Evolutionary conservation across 2,797 vertebrate genomes (phyloP).

Genomic region (Betta splendens): DNA sequence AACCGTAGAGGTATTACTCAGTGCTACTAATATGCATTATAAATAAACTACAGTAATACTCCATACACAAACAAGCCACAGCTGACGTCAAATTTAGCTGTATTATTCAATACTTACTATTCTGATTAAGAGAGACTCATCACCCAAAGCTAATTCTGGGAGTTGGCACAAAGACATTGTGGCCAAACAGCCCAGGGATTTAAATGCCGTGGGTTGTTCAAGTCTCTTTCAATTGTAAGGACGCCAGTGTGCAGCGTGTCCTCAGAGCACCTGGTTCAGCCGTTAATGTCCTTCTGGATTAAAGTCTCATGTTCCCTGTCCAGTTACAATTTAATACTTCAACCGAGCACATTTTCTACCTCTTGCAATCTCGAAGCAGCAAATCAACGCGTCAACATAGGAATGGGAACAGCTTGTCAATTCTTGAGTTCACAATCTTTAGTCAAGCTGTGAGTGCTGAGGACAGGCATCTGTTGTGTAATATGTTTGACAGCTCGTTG

Average conservation of each 20-base stretch:
- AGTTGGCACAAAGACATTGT: slow-evolving; percentile 23
- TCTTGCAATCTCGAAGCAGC: slow-evolving; percentile 8
- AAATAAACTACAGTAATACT: neutral
- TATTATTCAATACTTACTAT: slow-evolving; percentile 28
- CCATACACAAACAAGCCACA: neutral
- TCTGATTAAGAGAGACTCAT: slow-evolving; percentile 25
- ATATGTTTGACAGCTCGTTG: slow-evolving; percentile 30
- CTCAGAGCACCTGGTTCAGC: slow-evolving; percentile 31
- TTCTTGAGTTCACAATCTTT: slow-evolving; percentile 16
- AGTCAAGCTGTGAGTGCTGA: slow-evolving; percentile 20
- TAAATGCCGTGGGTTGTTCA: slow-evolving; percentile 26
- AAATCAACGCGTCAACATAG: slow-evolving; percentile 19
- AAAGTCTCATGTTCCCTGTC: slow-evolving; percentile 19
- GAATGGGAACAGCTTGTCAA: slow-evolving; percentile 29
- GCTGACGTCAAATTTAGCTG: slow-evolving; percentile 14
- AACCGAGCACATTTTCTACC: slow-evolving; percentile 6
- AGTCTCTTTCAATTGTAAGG: slow-evolving; percentile 30
- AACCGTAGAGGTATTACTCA: neutral
- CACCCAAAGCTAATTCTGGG: slow-evolving; percentile 27
- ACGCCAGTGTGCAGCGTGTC: slow-evolving; percentile 8
- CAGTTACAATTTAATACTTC: slow-evolving; percentile 21
- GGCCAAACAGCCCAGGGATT: slow-evolving; percentile 40
- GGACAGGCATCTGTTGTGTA: slow-evolving; percentile 40
- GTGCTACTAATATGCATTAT: no score
- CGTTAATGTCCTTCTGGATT: slow-evolving; percentile 26